Evolutionary conservation across 2,888 invertebrate species (phyloP).

Genomic region (Anticlea derivata): DNA sequence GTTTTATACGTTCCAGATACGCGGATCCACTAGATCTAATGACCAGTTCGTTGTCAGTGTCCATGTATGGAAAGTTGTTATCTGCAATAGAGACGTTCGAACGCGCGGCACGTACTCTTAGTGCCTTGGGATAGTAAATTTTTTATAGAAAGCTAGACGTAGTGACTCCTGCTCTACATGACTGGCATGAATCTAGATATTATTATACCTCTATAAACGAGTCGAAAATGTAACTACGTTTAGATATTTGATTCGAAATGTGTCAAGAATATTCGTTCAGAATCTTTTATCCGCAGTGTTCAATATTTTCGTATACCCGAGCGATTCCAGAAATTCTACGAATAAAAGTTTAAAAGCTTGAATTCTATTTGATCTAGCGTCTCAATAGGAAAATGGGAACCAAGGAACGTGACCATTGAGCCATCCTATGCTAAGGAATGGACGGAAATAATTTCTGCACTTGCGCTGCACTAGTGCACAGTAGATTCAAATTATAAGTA

Average conservation of each 20-base stretch:
- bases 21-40: conserved; percentile 5
- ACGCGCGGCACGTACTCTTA: conserved; percentile 14
- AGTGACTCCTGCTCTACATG: too few species aligned
- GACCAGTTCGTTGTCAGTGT: conserved; percentile 10
- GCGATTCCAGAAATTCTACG: conserved; percentile 11
- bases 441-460: conserved; percentile 12
- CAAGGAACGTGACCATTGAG: conserved; percentile 17
- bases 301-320: conserved; percentile 9
- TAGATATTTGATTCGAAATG: not conserved
- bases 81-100: conserved; percentile 13
- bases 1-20: conserved; percentile 19
- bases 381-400: conserved; percentile 17
- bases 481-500: too few species aligned
- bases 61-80: conserved; percentile 28
- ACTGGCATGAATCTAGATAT: too few species aligned
- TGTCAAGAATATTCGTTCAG: not conserved
- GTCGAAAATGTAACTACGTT: not conserved
- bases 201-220: not conserved
- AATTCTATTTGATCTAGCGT: conserved; percentile 16
- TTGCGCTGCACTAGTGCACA: conserved; percentile 2
- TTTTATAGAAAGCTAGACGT: not conserved
- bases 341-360: conserved; percentile 15
- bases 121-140: not conserved
- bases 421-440: conserved; percentile 12
- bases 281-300: conserved; percentile 1